Conservation (phyloP, 1,140 invertebrate genomes). For the Pseudomyrmex dendroicus region DNA sequence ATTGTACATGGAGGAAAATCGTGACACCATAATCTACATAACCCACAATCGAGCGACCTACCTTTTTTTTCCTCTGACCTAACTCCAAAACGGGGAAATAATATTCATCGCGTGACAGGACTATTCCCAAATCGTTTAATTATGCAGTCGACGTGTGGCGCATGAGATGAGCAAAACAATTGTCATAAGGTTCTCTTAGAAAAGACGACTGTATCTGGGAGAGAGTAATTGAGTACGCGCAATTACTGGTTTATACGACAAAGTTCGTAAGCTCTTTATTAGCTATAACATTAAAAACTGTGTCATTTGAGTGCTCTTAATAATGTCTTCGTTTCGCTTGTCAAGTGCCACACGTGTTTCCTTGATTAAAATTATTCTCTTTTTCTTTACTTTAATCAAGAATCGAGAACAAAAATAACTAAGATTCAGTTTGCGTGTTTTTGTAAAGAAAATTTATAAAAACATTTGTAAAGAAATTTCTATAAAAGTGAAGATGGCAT, state of each 20-base stretch:
- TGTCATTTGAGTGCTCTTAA: background rate
- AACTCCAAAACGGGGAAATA: background rate
- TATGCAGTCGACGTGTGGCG: slow-evolving; percentile 41
- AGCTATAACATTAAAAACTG: background rate
- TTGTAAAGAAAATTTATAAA: no score
- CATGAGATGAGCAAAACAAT: slow-evolving; percentile 40
- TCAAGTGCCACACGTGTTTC: background rate
- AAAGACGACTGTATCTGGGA: slow-evolving; percentile 7
- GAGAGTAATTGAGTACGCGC: slow-evolving; percentile 11
- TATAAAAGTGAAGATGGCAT: no score
- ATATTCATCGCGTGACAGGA: slow-evolving; percentile 48
- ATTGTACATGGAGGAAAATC: background rate
- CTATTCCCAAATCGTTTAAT: slow-evolving; percentile 46
- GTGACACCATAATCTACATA: slow-evolving; percentile 18
- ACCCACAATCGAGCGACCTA: slow-evolving; percentile 15
- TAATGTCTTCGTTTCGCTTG: no score
- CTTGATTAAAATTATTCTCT: no score
- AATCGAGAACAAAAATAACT: no score
- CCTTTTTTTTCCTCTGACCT: slow-evolving; percentile 21
- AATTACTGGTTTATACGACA: slow-evolving; percentile 1
- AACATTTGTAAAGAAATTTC: no score
- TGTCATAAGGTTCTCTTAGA: slow-evolving; percentile 32
- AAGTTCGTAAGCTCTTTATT: no score
- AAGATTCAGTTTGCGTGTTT: no score
- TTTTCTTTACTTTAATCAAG: no score